Evolutionary conservation across 1,140 invertebrate genomes (phyloP).

Genomic region (Phenacoccus solenopsis): DNA sequence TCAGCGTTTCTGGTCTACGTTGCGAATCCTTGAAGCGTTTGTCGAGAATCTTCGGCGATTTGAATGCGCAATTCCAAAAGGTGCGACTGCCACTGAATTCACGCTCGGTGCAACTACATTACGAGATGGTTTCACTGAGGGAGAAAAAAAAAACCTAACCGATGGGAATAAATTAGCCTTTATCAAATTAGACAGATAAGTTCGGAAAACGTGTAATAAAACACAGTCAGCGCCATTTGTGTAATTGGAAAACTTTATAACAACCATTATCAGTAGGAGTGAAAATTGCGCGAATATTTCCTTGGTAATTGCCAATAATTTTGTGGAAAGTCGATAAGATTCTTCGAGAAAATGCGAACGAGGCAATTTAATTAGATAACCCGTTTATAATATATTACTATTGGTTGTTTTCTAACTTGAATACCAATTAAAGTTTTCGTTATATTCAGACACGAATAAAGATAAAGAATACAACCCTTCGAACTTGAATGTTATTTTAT

Average conservation of each 20-base stretch:
- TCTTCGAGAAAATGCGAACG: conserved; percentile 7
- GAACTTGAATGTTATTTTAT: not conserved
- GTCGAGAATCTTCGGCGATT: no score
- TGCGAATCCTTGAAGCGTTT: no score
- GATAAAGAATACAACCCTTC: conserved; percentile 1
- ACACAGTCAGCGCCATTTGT: conserved; percentile 10
- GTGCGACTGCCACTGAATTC: no score
- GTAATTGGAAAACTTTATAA: conserved; percentile 18
- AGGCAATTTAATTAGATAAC: conserved; percentile 17
- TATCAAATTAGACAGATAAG: conserved; percentile 13
- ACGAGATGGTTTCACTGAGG: not conserved
- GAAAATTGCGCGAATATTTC: conserved; percentile 13
- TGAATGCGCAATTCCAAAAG: no score
- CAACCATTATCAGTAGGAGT: conserved; percentile 15
- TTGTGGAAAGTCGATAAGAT: conserved; percentile 9
- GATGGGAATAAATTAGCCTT: not conserved
- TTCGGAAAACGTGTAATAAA: conserved; percentile 12
- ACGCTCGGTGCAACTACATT: no score
- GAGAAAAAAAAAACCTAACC: not conserved
- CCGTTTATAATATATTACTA: conserved; percentile 14
- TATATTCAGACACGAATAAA: not conserved
- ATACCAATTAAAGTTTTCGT: conserved; percentile 16
- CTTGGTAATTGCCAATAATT: conserved; percentile 12
- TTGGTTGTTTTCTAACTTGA: conserved; percentile 5
- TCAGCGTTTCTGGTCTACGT: no score